Evolutionary conservation across 1,140 invertebrate genomes (phyloP).

Genomic region (Apis dorsata): DNA sequence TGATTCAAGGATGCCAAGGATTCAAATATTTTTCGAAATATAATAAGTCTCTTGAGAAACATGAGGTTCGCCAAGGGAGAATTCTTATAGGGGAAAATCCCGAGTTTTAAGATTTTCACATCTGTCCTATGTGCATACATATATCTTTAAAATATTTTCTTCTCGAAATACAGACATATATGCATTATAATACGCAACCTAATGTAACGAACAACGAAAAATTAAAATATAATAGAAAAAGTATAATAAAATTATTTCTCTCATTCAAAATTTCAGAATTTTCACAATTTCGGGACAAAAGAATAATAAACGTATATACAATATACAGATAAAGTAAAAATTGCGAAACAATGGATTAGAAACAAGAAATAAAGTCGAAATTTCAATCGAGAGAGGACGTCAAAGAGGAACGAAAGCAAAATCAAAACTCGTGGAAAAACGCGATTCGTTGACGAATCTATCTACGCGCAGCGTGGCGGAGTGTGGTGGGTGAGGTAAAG

Average conservation of each 20-base stretch:
- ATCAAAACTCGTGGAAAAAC: not conserved
- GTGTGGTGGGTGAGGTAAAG: not conserved
- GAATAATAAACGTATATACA: too few relatives aligned
- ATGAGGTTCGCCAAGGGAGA: conserved; percentile 18
- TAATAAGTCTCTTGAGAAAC: conserved; percentile 44
- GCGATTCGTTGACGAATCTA: not conserved
- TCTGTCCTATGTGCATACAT: conserved; percentile 4
- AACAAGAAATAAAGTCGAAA: too few relatives aligned
- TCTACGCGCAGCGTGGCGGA: not conserved
- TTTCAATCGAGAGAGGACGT: too few relatives aligned
- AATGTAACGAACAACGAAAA: too few relatives aligned
- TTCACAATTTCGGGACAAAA: too few relatives aligned
- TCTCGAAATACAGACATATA: not conserved
- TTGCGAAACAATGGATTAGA: too few relatives aligned
- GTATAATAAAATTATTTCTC: too few relatives aligned
- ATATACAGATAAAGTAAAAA: too few relatives aligned
- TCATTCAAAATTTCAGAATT: too few relatives aligned
- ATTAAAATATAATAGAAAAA: too few relatives aligned
- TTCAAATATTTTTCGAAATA: conserved; percentile 43
- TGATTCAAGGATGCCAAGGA: not conserved
- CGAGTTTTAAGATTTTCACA: conserved; percentile 37
- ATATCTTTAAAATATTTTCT: conserved; percentile 14
- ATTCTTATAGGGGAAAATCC: conserved; percentile 27
- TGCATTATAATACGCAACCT: too few relatives aligned
- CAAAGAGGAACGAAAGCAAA: too few relatives aligned